A percentile compares a stretch with the other conserved stretches of the same genome.
Conservation (phyloP, 2,113 vertebrate genomes). For the Lamprotornis superbus region DNA sequence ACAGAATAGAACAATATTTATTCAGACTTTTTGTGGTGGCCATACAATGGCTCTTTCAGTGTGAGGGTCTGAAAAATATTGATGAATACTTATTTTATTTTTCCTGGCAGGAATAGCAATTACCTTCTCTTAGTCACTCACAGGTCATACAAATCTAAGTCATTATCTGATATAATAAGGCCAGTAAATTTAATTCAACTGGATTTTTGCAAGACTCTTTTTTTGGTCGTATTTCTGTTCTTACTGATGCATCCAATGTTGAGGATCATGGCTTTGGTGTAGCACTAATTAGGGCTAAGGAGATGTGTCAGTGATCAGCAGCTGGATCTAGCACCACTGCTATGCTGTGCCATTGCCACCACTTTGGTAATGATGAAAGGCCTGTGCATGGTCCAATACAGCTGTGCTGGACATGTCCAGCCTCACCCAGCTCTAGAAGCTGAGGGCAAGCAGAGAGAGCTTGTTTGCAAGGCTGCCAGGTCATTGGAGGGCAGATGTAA, state of each 20-base stretch:
- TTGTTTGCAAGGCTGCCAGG: neutral
- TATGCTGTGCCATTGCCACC: neutral
- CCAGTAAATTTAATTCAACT: neutral
- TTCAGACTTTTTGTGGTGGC: constrained; percentile 15
- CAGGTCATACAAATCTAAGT: constrained; percentile 4
- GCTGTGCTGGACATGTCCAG: neutral
- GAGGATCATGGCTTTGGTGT: neutral
- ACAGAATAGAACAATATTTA: constrained; percentile 37
- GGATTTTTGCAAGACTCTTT: neutral
- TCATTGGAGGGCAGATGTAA: neutral
- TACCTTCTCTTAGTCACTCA: neutral
- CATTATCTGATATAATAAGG: neutral
- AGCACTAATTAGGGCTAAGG: neutral
- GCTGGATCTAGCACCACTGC: neutral
- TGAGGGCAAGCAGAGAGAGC: neutral
- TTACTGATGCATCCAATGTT: accelerated
- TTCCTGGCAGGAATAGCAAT: constrained; percentile 17
- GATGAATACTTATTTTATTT: constrained; percentile 33
- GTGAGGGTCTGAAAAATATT: constrained; percentile 24
- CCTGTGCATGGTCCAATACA: neutral
- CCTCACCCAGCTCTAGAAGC: neutral
- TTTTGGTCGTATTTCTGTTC: neutral
- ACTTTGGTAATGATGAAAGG: neutral
- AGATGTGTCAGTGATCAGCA: neutral
- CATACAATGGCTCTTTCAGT: constrained; percentile 29